These are phyloP conservation scores for Pyrochroa serraticornis DNA, from an alignment of 2,888 invertebrate genomes.

Conservation along the genomic window DNA sequence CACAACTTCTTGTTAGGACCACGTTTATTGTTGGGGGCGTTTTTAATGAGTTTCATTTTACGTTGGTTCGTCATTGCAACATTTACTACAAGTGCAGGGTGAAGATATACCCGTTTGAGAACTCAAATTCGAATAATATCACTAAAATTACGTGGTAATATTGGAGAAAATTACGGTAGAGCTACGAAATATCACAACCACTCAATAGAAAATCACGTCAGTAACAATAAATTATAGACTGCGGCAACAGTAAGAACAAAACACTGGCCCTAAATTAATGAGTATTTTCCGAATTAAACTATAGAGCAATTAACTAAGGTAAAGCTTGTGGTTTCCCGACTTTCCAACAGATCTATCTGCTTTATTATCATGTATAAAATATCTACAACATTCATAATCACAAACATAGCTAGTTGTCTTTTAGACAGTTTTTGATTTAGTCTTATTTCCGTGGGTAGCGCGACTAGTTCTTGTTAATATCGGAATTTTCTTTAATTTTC, in stretches of 20 bases:
- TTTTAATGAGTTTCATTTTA: too few relatives aligned
- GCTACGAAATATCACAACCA: constrained; percentile 23
- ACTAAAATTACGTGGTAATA: constrained; percentile 8
- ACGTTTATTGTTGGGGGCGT: too few relatives aligned
- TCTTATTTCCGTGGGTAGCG: neutral
- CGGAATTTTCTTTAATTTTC: neutral
- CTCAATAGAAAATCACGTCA: constrained; percentile 9
- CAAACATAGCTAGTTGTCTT: constrained; percentile 16
- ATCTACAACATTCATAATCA: constrained; percentile 20
- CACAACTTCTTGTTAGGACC: too few relatives aligned
- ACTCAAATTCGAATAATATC: constrained; percentile 14
- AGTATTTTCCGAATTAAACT: constrained; percentile 19
- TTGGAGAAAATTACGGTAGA: constrained; percentile 9
- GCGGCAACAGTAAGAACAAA: constrained; percentile 10
- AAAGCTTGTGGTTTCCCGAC: constrained; percentile 8
- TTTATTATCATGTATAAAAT: constrained; percentile 16
- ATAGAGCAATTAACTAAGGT: constrained; percentile 10
- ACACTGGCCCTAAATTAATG: constrained; percentile 28
- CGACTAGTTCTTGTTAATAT: neutral
- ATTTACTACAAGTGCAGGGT: constrained; percentile 19
- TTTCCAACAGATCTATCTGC: constrained; percentile 2
- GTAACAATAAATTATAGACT: constrained; percentile 8
- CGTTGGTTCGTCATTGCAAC: neutral
- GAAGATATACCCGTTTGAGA: constrained; percentile 30
- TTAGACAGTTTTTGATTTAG: constrained; percentile 16